Percentiles rank a stretch among this genome's conserved stretches.
Conservation (phyloP, 2,113 vertebrate species). For the Chlorodrepanis virens region DNA sequence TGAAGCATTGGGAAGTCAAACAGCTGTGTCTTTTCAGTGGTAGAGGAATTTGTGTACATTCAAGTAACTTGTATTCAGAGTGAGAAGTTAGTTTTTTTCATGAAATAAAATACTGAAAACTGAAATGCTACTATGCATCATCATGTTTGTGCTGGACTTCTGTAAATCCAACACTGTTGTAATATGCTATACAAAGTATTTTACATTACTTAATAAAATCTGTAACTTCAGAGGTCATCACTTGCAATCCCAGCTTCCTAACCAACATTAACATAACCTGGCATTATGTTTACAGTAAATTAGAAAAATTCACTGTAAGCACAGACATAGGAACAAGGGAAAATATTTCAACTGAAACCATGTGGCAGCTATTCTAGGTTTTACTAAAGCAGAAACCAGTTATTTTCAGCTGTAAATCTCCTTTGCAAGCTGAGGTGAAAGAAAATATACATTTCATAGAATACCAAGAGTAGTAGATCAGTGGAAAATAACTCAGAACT, state of each 20-base stretch:
- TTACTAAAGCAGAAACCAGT: neutral
- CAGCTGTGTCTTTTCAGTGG: neutral
- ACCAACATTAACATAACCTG: neutral
- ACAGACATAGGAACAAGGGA: neutral
- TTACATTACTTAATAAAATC: neutral
- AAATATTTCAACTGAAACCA: neutral
- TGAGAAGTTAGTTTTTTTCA: neutral
- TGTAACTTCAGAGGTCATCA: neutral
- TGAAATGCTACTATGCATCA: neutral
- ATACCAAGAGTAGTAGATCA: conserved; percentile 3
- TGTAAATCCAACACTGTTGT: neutral
- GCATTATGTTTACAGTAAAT: neutral
- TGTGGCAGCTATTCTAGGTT: neutral
- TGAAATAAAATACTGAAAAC: neutral
- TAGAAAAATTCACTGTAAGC: neutral
- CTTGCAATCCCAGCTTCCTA: neutral
- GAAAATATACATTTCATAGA: neutral
- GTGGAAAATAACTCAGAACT: conserved; percentile 21
- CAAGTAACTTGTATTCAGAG: neutral
- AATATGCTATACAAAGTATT: neutral
- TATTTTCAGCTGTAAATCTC: neutral
- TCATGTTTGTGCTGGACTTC: neutral
- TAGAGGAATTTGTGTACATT: neutral
- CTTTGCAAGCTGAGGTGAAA: neutral
- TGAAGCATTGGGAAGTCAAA: neutral